A percentile compares a stretch with the other conserved stretches of the same genome.
Evolutionary conservation across 1,140 invertebrate genomes (phyloP).

Genomic region (Zelostemma sp.): DNA sequence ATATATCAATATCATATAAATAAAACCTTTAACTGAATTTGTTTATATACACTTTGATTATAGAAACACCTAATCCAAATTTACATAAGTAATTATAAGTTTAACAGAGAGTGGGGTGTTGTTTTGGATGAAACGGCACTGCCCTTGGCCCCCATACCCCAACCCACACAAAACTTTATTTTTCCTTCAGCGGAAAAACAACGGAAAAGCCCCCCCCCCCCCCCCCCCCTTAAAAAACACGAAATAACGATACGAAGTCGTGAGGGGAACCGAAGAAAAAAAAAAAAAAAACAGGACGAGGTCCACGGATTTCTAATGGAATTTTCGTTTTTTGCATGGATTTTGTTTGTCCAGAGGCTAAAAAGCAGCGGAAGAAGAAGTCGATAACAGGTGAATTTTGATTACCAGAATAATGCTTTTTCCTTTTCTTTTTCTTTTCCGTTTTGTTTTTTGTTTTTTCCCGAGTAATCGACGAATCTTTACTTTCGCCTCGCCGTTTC

Average conservation of each 20-base stretch:
- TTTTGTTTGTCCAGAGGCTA: slow-evolving; percentile 84
- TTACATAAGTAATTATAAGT: too few relatives aligned
- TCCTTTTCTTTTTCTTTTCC: not conserved
- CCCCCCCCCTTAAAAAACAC: slow-evolving; percentile 18
- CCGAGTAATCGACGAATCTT: too few relatives aligned
- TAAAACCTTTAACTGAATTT: too few relatives aligned
- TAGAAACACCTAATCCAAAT: too few relatives aligned
- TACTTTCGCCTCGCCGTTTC: too few relatives aligned
- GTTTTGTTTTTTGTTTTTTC: too few relatives aligned
- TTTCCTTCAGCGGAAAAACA: not conserved
- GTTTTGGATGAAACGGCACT: too few relatives aligned
- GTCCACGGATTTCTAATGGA: slow-evolving; percentile 70
- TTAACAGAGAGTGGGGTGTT: too few relatives aligned
- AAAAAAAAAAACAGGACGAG: slow-evolving; percentile 3
- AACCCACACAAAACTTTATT: not conserved
- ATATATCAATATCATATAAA: too few relatives aligned
- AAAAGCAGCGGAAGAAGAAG: slow-evolving; percentile 92
- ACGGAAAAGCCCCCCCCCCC: slow-evolving; percentile 17
- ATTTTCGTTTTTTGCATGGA: slow-evolving; percentile 74
- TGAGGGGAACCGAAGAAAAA: not conserved
- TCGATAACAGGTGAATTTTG: slow-evolving; percentile 88
- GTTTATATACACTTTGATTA: too few relatives aligned
- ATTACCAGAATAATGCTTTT: slow-evolving; percentile 55
- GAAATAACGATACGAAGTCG: slow-evolving; percentile 11
- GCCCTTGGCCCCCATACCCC: not conserved